Percentiles rank a stretch among this genome's conserved stretches.
These are phyloP conservation scores for Cottoperca gobio DNA, from an alignment of 2,797 vertebrate genomes.

Conservation along the genomic window DNA sequence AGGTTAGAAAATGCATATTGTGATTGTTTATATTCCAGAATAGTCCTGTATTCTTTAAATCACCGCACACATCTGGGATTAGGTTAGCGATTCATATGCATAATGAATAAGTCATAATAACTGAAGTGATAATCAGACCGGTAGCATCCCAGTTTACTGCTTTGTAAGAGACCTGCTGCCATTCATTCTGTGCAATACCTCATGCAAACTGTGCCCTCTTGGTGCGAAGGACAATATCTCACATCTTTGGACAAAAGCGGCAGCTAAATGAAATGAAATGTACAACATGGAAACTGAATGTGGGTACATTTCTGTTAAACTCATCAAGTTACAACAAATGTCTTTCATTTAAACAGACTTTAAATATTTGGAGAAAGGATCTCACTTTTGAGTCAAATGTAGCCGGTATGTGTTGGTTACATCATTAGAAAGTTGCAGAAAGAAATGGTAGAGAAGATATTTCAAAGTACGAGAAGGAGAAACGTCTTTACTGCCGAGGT, in stretches of 20 bases:
- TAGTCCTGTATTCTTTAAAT: not conserved
- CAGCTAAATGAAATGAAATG: too few relatives aligned
- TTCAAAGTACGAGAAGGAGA: not conserved
- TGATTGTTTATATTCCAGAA: not conserved
- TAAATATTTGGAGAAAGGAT: not conserved
- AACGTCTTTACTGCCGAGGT: not conserved
- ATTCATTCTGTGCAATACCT: not conserved
- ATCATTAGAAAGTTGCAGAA: not conserved
- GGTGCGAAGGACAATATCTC: not conserved
- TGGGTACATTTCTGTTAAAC: too few relatives aligned
- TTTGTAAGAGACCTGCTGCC: not conserved
- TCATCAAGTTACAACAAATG: not conserved
- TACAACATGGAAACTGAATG: too few relatives aligned
- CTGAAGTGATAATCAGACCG: not conserved
- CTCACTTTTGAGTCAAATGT: not conserved
- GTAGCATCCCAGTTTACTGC: not conserved
- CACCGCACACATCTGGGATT: not conserved
- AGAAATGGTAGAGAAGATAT: not conserved
- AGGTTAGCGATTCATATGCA: not conserved
- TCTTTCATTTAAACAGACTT: not conserved
- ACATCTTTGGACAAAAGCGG: too few relatives aligned
- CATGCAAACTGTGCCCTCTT: not conserved
- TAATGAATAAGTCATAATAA: not conserved
- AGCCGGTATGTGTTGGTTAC: too few relatives aligned
- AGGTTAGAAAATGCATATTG: not conserved